Evolutionary conservation across 2,888 invertebrate species (phyloP).

Genomic region (Apodemia mormo): DNA sequence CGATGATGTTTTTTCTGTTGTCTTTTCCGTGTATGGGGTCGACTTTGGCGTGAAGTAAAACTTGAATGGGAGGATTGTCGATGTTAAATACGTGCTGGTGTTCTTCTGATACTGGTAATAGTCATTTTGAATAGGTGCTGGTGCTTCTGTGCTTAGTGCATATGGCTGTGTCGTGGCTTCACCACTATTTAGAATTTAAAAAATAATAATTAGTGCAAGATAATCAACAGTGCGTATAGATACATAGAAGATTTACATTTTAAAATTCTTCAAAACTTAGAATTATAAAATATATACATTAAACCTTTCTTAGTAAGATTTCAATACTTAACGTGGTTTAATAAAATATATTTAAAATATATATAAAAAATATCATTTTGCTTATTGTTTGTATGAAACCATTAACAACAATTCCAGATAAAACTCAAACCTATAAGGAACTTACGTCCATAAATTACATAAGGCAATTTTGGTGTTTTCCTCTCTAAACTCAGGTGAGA

Average conservation of each 20-base stretch:
- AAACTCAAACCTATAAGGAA: too few relatives aligned
- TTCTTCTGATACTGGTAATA: slow-evolving; percentile 46
- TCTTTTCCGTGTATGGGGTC: slow-evolving; percentile 48
- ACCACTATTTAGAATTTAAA: slow-evolving; percentile 57
- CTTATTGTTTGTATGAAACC: too few relatives aligned
- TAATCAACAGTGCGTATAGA: slow-evolving; percentile 1
- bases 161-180: slow-evolving; percentile 74
- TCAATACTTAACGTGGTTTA: too few relatives aligned
- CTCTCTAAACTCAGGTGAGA: too few relatives aligned
- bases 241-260: not conserved
- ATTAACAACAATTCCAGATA: too few relatives aligned
- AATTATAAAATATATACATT: not conserved
- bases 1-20: slow-evolving; percentile 41
- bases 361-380: too few relatives aligned
- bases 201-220: slow-evolving; percentile 57
- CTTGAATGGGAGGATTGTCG: slow-evolving; percentile 50
- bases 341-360: too few relatives aligned
- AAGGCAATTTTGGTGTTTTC: too few relatives aligned
- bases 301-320: not conserved
- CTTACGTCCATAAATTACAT: too few relatives aligned
- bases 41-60: slow-evolving; percentile 43
- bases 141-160: slow-evolving; percentile 61
- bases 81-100: slow-evolving; percentile 37
- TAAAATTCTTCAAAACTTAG: not conserved
- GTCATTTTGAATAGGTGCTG: slow-evolving; percentile 51